phyloP scores from a whole-genome alignment of 2,113 vertebrate species.

The Cygnus buccinator region DNA sequence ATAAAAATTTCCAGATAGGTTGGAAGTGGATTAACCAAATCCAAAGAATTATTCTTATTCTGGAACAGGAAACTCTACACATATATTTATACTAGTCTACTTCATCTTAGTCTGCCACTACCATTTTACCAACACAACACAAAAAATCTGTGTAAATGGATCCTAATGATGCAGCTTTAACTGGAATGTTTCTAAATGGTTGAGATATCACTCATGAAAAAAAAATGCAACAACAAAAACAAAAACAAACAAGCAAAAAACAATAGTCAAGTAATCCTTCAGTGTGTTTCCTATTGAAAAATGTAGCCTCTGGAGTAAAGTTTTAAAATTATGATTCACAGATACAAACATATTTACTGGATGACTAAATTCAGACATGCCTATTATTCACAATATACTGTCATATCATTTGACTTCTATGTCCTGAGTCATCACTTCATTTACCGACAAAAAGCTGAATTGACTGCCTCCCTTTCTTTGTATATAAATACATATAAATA shows the following conservation, averaged over 20 bases:
- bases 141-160: not conserved
- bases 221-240: too few relatives aligned
- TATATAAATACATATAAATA: not conserved
- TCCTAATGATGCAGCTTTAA: not conserved
- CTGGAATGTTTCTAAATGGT: not conserved
- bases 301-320: not conserved
- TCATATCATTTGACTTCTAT: not conserved
- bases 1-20: not conserved
- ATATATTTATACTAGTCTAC: not conserved
- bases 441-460: not conserved
- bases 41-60: not conserved
- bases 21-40: not conserved
- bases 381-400: not conserved
- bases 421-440: not conserved
- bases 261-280: not conserved
- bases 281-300: slow-evolving; percentile 7
- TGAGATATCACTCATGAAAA: not conserved
- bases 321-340: not conserved
- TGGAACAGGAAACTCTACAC: not conserved
- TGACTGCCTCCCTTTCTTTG: not conserved
- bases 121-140: not conserved
- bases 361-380: not conserved
- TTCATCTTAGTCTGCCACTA: not conserved
- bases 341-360: not conserved
- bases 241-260: too few relatives aligned